phyloP scores from a whole-genome alignment of 37 sponge, comb jelly and placozoan genomes.

The Spongia lamella region DNA sequence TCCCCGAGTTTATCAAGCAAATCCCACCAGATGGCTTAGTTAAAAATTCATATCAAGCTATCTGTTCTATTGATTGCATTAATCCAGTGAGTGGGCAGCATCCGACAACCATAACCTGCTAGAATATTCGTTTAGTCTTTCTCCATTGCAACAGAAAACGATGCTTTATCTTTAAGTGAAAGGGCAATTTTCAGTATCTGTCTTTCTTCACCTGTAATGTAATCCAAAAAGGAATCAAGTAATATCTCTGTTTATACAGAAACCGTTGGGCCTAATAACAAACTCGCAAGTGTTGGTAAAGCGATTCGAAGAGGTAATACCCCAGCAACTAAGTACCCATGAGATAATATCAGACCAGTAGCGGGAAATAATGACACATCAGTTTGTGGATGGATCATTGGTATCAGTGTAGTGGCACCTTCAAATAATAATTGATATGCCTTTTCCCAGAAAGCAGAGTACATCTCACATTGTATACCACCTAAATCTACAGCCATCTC shows the following conservation, averaged over 20 bases:
- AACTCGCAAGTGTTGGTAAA: not conserved
- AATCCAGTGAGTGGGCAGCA: not conserved
- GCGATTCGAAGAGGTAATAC: conserved; percentile 15
- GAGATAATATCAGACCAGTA: conserved; percentile 15
- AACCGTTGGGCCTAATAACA: not conserved
- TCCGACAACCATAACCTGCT: conserved; percentile 22
- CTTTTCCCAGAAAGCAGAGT: conserved; percentile 24
- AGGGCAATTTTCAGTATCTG: not conserved
- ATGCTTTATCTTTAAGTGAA: no score
- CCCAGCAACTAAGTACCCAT: conserved; percentile 25
- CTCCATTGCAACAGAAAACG: not conserved
- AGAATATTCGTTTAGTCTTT: not conserved
- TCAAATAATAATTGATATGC: conserved; percentile 15
- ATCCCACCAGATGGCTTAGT: conserved; percentile 14
- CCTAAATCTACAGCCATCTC: conserved; percentile 32
- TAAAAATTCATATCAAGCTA: conserved; percentile 20
- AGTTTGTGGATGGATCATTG: conserved; percentile 24
- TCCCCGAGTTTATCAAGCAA: conserved; percentile 12
- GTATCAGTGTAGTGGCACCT: conserved; percentile 19
- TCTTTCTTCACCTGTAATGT: conserved; percentile 4
- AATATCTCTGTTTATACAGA: not conserved
- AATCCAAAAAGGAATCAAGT: conserved; percentile 17
- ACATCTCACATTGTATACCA: conserved; percentile 34
- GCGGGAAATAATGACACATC: conserved; percentile 6
- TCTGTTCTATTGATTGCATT: not conserved